Evolutionary conservation across 2,888 invertebrate genomes (phyloP).

Genomic region (Andrena trimmerana): DNA sequence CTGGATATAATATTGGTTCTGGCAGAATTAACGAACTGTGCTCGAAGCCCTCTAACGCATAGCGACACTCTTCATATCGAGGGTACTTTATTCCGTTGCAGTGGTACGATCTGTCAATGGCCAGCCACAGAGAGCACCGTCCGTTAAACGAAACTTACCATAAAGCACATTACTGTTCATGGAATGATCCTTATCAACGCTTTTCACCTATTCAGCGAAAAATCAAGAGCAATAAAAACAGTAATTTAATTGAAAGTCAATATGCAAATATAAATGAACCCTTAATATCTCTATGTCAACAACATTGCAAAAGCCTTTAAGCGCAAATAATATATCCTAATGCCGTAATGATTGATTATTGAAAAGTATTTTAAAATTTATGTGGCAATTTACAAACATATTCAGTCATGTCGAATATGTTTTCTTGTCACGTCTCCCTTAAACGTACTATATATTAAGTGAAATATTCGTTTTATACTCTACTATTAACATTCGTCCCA

Average conservation of each 20-base stretch:
- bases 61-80: conserved; percentile 11
- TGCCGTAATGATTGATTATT: no score
- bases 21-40: background rate
- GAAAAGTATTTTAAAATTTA: no score
- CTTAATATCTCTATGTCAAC: background rate
- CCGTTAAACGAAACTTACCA: background rate
- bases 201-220: background rate
- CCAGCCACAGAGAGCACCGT: background rate
- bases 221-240: background rate
- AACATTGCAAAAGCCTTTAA: background rate
- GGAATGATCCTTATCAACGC: background rate
- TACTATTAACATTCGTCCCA: no score
- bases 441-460: no score
- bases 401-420: no score
- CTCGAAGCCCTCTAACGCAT: conserved; percentile 3
- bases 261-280: background rate
- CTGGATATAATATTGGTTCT: no score
- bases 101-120: conserved; percentile 15
- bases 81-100: conserved; percentile 7
- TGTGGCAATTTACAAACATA: no score
- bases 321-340: background rate
- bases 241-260: background rate
- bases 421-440: no score
- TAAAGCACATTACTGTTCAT: background rate
- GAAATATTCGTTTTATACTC: no score